These are phyloP conservation scores for Drosophila elegans DNA, from an alignment of 1,140 invertebrate genomes.

Conservation along the genomic window DNA sequence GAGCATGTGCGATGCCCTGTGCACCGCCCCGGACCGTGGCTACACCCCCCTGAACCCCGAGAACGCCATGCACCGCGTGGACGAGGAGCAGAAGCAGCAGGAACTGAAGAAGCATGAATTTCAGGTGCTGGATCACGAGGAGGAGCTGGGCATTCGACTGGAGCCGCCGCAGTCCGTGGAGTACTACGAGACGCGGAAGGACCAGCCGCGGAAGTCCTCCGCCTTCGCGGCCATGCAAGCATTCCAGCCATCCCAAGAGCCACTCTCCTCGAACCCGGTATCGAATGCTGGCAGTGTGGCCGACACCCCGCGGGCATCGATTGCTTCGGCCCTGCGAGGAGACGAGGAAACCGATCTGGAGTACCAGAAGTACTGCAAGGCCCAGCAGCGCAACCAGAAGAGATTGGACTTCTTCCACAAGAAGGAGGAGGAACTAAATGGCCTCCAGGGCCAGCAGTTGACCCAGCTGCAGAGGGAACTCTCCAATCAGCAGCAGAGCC, in stretches of 20 bases:
- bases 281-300: constrained; percentile 31
- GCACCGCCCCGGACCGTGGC: constrained; percentile 85
- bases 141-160: constrained; percentile 67
- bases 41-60: constrained; percentile 79
- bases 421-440: constrained; percentile 75
- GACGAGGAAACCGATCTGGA: constrained; percentile 65
- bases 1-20: constrained; percentile 84
- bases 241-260: constrained; percentile 82
- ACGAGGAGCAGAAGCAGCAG: constrained; percentile 64
- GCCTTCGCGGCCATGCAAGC: constrained; percentile 84
- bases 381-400: constrained; percentile 78
- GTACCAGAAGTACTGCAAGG: constrained; percentile 73
- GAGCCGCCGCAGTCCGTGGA: constrained; percentile 59
- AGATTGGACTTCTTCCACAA: constrained; percentile 73
- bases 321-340: constrained; percentile 37
- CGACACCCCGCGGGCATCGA: constrained; percentile 64
- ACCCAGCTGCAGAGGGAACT: constrained; percentile 34
- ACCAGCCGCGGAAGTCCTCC: constrained; percentile 65
- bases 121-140: constrained; percentile 78
- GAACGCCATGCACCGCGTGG: constrained; percentile 68
- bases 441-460: constrained; percentile 22
- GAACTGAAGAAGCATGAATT: constrained; percentile 78
- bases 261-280: constrained; percentile 49
- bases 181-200: constrained; percentile 52
- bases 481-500: constrained; percentile 11